Evolutionary conservation across 1,140 invertebrate genomes (phyloP), one percentile per base, ranked within the genome.

Genomic region (Lordiphosa collinella): DNA sequence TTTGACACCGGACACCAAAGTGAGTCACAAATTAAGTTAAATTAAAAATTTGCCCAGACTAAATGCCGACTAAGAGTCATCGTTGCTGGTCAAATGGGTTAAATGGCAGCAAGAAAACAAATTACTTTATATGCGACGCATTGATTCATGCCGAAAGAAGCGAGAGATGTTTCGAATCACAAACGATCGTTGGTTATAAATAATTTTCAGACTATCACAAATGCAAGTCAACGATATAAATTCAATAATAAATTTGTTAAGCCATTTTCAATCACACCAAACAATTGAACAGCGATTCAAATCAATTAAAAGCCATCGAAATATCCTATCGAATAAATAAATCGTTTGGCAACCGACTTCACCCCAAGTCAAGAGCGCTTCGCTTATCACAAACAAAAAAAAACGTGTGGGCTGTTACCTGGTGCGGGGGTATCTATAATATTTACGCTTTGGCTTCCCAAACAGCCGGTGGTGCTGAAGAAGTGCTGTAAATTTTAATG

Each of bases 241-340:
- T 84, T 82, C 48, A 63, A 64, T 67, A 84, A 85, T 84, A 84
- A 78, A 78, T 72, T 69, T 69, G 49, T 73, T 73, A 67, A 84
- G 68, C 67, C 68, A 55, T 85, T 84, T 82, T 82, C 80, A 82
- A 82, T 82, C 78, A 82, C 78, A 82, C 78, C 78, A 72, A 85
- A 84, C 78, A 69, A 82, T 80, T 80, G 76, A 80, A 84, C 75
- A 72, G 47, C 73, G 73, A 78, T 79, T 79, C 67, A 56, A 73
- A 79, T 79, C 74, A 82, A 82, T 82, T 82, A 82, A 82, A 76
- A 69, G 72, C 78, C 84, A 84, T 82, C 72, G 63, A 69, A 68
- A 84, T 82, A 84, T 84, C 72, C 47, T 76, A 82, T 68, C 61
- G 58, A 76, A 75, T 67, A 53, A 71, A 80, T 82, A 76, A 61